Percentiles rank a stretch among this genome's conserved stretches.
These are phyloP conservation scores for Drosophila tani DNA, from an alignment of 1,140 invertebrate genomes.

Conservation along the genomic window DNA sequence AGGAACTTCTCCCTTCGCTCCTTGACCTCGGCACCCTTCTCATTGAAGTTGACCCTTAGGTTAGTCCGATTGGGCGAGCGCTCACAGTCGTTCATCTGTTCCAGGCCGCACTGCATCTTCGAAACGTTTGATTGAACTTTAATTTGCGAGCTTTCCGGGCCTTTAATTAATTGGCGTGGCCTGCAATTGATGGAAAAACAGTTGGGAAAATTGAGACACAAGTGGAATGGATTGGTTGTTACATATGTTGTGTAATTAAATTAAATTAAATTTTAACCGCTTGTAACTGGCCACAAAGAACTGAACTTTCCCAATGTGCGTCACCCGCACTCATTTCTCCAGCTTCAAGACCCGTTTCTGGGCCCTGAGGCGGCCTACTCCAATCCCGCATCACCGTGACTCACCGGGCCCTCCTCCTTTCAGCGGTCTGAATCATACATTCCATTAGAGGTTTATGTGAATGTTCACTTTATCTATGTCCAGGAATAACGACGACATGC, in stretches of 20 bases:
- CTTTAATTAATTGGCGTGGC: constrained; percentile 58
- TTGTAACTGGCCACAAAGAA: constrained; percentile 21
- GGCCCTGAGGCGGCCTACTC: constrained; percentile 57
- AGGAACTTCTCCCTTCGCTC: constrained; percentile 96
- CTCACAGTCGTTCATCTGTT: constrained; percentile 86
- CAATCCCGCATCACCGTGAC: constrained; percentile 51
- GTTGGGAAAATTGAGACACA: constrained; percentile 48
- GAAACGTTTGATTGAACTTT: constrained; percentile 64
- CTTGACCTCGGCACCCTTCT: constrained; percentile 93
- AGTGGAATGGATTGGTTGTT: constrained; percentile 21
- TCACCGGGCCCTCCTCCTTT: constrained; percentile 39
- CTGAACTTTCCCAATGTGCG: constrained; percentile 43
- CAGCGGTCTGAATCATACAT: constrained; percentile 61
- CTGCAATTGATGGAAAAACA: constrained; percentile 70
- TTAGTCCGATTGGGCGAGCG: constrained; percentile 91
- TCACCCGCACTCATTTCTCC: constrained; percentile 34
- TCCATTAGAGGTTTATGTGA: constrained; percentile 28
- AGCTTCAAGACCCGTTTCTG: constrained; percentile 45
- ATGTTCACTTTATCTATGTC: constrained; percentile 60
- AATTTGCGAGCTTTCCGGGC: constrained; percentile 39
- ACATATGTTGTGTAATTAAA: constrained; percentile 50
- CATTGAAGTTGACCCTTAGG: constrained; percentile 94
- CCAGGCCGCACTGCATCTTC: constrained; percentile 84
- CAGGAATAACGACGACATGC: constrained; percentile 67
- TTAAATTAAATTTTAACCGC: constrained; percentile 39